Conservation (phyloP, 2,797 vertebrate species). For the Leptoclinus maculatus region DNA sequence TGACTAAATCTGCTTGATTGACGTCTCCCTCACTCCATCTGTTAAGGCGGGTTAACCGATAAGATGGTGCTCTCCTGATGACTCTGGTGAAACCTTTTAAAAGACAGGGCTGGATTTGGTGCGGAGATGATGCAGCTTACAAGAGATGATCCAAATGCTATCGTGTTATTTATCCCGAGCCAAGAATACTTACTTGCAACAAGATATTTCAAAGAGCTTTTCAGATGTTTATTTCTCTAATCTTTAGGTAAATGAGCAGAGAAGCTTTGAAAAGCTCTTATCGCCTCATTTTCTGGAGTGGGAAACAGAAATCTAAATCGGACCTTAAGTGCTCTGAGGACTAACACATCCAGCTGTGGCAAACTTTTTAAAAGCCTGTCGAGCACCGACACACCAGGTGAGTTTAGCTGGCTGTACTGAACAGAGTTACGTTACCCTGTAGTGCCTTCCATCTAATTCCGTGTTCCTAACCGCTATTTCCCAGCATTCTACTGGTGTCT, state of each 20-base stretch:
- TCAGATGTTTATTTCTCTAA: background rate
- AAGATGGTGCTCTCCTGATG: too few relatives aligned
- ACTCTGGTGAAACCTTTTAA: background rate
- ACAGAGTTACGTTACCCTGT: background rate
- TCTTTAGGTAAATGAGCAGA: background rate
- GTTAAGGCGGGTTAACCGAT: background rate
- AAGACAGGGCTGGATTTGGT: background rate
- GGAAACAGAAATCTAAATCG: constrained; percentile 7
- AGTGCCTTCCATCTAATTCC: background rate
- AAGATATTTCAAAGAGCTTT: background rate
- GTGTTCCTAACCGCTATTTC: background rate
- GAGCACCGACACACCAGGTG: background rate
- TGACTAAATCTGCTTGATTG: background rate
- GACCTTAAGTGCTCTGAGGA: background rate
- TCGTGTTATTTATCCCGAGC: background rate
- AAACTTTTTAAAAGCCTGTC: background rate
- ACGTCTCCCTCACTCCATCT: background rate
- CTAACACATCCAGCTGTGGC: background rate
- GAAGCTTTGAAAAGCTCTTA: constrained; percentile 12
- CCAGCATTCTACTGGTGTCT: background rate
- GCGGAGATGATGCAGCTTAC: background rate
- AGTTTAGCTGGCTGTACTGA: background rate
- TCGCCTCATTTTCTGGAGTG: background rate
- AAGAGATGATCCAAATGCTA: background rate
- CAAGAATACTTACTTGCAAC: background rate